phyloP scores from a whole-genome alignment of 2,113 vertebrate species.

The Tachycineta bicolor region DNA sequence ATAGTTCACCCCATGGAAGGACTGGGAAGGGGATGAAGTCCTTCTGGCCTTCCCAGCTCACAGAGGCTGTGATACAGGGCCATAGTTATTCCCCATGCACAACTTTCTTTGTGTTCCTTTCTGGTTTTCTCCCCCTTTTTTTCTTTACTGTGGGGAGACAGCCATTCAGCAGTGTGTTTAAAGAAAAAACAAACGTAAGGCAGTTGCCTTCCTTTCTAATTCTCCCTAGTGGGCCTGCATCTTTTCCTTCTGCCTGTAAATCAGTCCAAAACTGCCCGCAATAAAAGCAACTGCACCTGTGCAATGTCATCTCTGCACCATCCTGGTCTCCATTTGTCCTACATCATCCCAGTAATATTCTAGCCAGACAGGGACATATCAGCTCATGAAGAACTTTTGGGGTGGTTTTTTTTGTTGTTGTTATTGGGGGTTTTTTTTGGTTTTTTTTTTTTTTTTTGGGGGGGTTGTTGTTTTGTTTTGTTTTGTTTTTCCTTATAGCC shows the following conservation, averaged over 20 bases:
- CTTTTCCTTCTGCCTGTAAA: background rate
- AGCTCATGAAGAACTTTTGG: background rate
- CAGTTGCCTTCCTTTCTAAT: background rate
- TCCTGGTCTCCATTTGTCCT: background rate
- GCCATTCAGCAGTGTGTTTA: background rate
- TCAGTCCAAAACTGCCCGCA: background rate
- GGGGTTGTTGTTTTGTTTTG: background rate
- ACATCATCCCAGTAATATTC: background rate
- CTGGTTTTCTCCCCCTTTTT: background rate
- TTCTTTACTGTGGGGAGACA: background rate
- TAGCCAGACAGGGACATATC: background rate
- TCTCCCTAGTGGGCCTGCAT: background rate
- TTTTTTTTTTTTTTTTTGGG: background rate
- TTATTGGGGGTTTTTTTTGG: too few relatives aligned
- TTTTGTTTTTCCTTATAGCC: background rate
- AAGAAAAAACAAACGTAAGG: background rate
- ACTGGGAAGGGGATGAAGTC: background rate
- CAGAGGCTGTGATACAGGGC: background rate
- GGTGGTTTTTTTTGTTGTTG: too few relatives aligned
- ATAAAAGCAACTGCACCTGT: background rate
- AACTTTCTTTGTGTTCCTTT: background rate
- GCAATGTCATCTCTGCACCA: background rate
- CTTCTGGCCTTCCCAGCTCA: background rate
- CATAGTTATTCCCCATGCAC: background rate
- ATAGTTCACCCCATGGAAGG: background rate